phyloP scores from a whole-genome alignment of 2,888 invertebrate genomes.

The Thymelicus lineola region DNA sequence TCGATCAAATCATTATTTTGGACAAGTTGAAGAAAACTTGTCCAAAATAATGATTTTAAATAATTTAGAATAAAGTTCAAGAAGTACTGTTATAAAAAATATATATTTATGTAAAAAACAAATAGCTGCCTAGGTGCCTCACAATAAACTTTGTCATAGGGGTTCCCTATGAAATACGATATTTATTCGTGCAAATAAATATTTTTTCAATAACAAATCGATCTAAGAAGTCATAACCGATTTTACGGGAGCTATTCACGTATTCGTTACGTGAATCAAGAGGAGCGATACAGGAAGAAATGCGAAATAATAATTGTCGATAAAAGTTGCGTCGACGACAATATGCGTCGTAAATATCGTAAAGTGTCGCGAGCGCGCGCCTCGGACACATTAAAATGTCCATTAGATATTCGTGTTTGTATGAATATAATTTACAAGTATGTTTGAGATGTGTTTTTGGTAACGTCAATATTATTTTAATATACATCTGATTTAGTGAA shows the following conservation, averaged over 20 bases:
- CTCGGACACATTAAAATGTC: conserved; percentile 66
- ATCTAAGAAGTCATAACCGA: conserved; percentile 24
- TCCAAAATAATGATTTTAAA: too few relatives aligned
- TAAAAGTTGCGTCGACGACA: conserved; percentile 57
- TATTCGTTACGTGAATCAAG: conserved; percentile 49
- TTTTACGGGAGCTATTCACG: conserved; percentile 34
- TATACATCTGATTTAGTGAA: not conserved
- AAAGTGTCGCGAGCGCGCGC: conserved; percentile 57
- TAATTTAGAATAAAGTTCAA: too few relatives aligned
- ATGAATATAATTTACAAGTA: conserved; percentile 51
- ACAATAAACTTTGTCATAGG: not conserved
- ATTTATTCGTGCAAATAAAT: conserved; percentile 13
- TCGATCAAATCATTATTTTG: too few relatives aligned
- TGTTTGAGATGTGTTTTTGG: conserved; percentile 3
- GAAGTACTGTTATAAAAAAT: too few relatives aligned
- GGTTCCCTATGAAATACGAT: not conserved
- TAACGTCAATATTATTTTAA: not conserved
- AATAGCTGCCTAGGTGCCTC: not conserved
- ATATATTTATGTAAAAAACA: not conserved
- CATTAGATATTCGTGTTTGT: conserved; percentile 68
- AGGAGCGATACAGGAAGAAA: conserved; percentile 66
- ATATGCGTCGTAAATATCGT: conserved; percentile 56
- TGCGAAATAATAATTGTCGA: conserved; percentile 71
- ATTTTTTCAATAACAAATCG: conserved; percentile 32
- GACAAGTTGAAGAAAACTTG: too few relatives aligned